These are phyloP conservation scores for Bambusicola thoracicus DNA, from an alignment of 2,113 vertebrate genomes.

Conservation along the genomic window DNA sequence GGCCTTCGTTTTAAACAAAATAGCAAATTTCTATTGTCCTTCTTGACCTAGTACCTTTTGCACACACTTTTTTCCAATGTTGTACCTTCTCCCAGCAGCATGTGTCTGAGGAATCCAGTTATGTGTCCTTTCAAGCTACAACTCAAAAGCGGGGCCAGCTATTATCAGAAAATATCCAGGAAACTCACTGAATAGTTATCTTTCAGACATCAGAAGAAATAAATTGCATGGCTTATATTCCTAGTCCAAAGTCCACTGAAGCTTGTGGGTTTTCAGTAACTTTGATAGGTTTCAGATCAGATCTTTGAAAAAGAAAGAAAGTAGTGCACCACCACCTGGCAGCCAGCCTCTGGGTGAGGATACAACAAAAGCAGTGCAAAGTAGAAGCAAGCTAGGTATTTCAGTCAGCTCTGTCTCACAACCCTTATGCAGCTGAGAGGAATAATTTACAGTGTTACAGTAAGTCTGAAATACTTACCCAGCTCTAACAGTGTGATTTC, in stretches of 20 bases:
- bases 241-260: not conserved
- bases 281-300: not conserved
- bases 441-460: not conserved
- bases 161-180: not conserved
- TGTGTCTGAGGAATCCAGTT: not conserved
- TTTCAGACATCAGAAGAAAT: not conserved
- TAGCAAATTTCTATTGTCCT: not conserved
- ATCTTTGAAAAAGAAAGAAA: not conserved
- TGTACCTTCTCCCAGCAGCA: not conserved
- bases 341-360: not conserved
- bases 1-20: not conserved
- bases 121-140: not conserved
- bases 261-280: not conserved
- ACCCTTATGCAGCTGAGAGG: not conserved
- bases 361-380: not conserved
- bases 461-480: not conserved
- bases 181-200: not conserved
- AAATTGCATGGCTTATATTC: not conserved
- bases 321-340: not conserved
- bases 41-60: not conserved
- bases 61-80: not conserved
- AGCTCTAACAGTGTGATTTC: not conserved
- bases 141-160: not conserved
- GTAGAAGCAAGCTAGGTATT: not conserved
- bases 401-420: not conserved